A percentile compares a stretch with the other conserved stretches of the same genome.
Evolutionary conservation across 1,140 invertebrate genomes (phyloP).

Genomic region (Drosophila novamexicana): DNA sequence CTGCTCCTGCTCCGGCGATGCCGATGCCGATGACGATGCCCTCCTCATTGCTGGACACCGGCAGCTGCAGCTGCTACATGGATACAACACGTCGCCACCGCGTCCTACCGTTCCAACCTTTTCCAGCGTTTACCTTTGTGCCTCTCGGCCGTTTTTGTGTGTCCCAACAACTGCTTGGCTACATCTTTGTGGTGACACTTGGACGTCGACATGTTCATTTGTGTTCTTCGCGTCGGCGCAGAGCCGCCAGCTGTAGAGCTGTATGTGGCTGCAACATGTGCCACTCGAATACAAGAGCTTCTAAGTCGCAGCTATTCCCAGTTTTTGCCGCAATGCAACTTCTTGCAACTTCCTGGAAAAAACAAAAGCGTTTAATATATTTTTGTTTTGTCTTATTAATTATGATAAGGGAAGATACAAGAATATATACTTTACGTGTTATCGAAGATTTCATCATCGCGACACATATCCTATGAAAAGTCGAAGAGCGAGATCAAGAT

Average conservation of each 20-base stretch:
- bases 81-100: slow-evolving; percentile 59
- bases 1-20: slow-evolving; percentile 18
- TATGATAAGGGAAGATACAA: too few species aligned
- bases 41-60: slow-evolving; percentile 25
- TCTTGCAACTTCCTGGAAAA: too few species aligned
- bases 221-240: slow-evolving; percentile 6
- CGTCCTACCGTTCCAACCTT: background rate
- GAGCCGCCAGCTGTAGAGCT: slow-evolving; percentile 3
- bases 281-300: too few species aligned
- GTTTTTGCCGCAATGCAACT: too few species aligned
- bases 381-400: too few species aligned
- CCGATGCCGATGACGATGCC: slow-evolving; percentile 42
- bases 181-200: slow-evolving; percentile 66
- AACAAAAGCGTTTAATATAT: too few species aligned
- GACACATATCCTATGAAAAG: too few species aligned
- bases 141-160: background rate
- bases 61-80: slow-evolving; percentile 37
- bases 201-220: slow-evolving; percentile 77
- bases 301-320: too few species aligned
- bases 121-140: background rate
- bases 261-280: background rate
- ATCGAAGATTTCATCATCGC: too few species aligned
- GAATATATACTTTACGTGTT: too few species aligned
- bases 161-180: slow-evolving; percentile 35
- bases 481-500: too few species aligned